Percentiles rank a stretch among this genome's conserved stretches.
phyloP scores from a whole-genome alignment of 2,113 vertebrate genomes.

The Euleptes europaea region DNA sequence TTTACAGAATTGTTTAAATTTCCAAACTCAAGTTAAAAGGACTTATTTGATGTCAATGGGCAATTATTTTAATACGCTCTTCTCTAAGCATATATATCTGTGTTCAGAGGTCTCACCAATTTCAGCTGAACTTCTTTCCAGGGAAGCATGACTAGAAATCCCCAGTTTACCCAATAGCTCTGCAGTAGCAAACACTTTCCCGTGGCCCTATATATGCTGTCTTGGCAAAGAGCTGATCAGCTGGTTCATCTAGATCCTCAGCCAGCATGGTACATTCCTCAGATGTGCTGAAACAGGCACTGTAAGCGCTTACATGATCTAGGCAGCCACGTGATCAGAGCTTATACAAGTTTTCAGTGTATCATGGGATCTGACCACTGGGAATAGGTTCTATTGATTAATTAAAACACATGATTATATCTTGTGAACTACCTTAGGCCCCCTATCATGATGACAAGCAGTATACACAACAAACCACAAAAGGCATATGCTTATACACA shows the following conservation, averaged over 20 bases:
- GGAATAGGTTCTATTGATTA: neutral
- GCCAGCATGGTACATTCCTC: neutral
- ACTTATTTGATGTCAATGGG: neutral
- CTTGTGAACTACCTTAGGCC: too few species aligned
- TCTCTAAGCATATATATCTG: neutral
- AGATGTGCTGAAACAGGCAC: neutral
- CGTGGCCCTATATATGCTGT: neutral
- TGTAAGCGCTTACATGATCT: neutral
- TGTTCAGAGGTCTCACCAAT: neutral
- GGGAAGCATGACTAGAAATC: neutral
- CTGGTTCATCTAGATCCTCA: neutral
- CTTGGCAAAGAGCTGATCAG: neutral
- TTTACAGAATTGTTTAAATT: neutral
- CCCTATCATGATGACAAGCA: too few species aligned
- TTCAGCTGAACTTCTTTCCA: neutral
- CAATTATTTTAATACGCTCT: neutral
- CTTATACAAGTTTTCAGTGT: neutral
- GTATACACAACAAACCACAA: too few species aligned
- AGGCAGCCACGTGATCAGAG: neutral
- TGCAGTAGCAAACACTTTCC: neutral
- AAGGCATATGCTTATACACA: too few species aligned
- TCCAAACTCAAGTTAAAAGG: neutral
- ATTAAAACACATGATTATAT: too few species aligned
- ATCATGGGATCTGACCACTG: neutral
- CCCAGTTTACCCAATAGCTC: neutral